A percentile compares a stretch with the other conserved stretches of the same genome.
Evolutionary conservation across 2,797 vertebrate species (phyloP).

Genomic region (Chaunax sp.): DNA sequence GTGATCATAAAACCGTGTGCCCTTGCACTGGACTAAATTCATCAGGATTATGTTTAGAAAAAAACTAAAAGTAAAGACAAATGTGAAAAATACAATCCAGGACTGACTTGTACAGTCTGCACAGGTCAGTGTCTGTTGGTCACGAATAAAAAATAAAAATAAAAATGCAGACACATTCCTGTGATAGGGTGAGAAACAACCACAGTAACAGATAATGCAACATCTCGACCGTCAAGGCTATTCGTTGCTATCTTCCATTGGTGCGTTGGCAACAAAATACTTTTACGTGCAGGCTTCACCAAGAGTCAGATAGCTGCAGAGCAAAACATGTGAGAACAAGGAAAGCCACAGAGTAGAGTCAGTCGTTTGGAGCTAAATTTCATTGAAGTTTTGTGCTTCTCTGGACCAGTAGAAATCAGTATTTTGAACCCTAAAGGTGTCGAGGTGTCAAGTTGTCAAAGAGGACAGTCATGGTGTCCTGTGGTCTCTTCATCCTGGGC

Average conservation of each 20-base stretch:
- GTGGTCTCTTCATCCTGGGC: slow-evolving; percentile 51
- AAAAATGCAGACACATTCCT: slow-evolving; percentile 1
- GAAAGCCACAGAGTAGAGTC: not conserved
- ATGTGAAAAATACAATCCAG: no score
- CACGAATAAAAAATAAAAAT: not conserved
- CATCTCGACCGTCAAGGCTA: slow-evolving; percentile 59
- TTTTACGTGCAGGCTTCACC: slow-evolving; percentile 20
- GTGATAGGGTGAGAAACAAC: slow-evolving; percentile 18
- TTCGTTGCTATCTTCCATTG: slow-evolving; percentile 37
- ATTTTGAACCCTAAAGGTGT: not conserved
- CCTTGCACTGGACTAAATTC: no score
- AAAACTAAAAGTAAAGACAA: no score
- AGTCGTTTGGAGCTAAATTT: not conserved
- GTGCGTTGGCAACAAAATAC: slow-evolving; percentile 33
- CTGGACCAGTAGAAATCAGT: not conserved
- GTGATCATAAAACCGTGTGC: no score
- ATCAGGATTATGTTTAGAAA: no score
- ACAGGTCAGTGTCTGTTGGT: no score
- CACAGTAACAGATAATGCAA: slow-evolving; percentile 32
- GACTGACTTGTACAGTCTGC: no score
- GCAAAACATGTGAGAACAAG: slow-evolving; percentile 45
- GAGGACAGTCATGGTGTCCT: slow-evolving; percentile 39
- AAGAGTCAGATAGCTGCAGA: slow-evolving; percentile 41
- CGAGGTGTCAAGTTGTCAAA: not conserved
- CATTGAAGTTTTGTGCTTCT: no score